Conservation (phyloP, 2,888 invertebrate species). For the Tetramorium bicarinatum region DNA sequence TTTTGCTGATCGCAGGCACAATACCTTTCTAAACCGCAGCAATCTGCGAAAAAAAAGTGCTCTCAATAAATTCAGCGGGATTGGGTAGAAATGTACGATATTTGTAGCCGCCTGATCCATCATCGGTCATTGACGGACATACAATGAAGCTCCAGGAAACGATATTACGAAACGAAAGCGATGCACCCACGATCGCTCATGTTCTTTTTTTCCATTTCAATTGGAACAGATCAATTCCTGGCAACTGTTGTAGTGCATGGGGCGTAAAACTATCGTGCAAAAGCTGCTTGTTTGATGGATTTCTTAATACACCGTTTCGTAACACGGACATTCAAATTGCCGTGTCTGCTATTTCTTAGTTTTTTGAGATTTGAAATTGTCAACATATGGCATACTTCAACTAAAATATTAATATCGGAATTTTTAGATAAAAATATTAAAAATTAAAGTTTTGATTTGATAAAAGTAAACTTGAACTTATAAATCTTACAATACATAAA, state of each 20-base stretch:
- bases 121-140: slow-evolving; percentile 77
- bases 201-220: slow-evolving; percentile 46
- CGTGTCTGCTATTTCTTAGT: background rate
- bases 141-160: slow-evolving; percentile 72
- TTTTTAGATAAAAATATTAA: background rate
- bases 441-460: background rate
- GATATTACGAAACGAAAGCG: slow-evolving; percentile 31
- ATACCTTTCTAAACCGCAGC: slow-evolving; percentile 24
- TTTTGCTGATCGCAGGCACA: slow-evolving; percentile 1
- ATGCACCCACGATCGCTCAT: slow-evolving; percentile 52
- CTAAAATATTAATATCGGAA: background rate
- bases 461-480: background rate
- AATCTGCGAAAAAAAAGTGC: slow-evolving; percentile 27
- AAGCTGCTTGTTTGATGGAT: slow-evolving; percentile 34
- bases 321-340: slow-evolving; percentile 10
- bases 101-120: slow-evolving; percentile 71
- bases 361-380: background rate
- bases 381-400: background rate
- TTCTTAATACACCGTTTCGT: slow-evolving; percentile 12
- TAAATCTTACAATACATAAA: too few relatives aligned
- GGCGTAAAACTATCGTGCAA: slow-evolving; percentile 30
- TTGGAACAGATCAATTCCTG: slow-evolving; percentile 34
- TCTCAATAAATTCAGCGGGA: slow-evolving; percentile 41
- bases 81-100: slow-evolving; percentile 34
- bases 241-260: slow-evolving; percentile 28